Base-by-base conservation (phyloP, 2,113 vertebrate species). In the Hydrochoerus hydrochaeris region DNA sequence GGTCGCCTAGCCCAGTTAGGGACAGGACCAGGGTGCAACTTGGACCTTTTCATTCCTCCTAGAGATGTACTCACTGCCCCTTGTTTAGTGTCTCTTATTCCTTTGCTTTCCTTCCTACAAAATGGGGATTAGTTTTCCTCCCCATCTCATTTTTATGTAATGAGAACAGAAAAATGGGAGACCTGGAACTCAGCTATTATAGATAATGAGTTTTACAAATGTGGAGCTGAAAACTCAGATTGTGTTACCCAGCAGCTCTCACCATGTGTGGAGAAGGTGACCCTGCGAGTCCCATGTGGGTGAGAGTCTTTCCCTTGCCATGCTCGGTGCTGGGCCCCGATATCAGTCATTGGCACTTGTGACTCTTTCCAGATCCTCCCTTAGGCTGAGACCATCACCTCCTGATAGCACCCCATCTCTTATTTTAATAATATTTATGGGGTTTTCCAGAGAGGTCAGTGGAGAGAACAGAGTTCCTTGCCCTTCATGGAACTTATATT, bases 401-500 rank as follows among this genome's bases (percentile, higher is more conserved):
- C 49, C 73, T 87, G 38, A 10, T 75, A 57, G 81, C 44, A 10
- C 63, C 44, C 32, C 71, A 20, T 57, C 83, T 71, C 63, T 84
- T 24, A 38, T n/a, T 87, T 49, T 63, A 44, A 71, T 87, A 78
- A n/a, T 84, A 77, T 22, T 80, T 60, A 24, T 30, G 87, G 65
- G 41, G 73, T 46, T 30, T 46, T 88, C 44, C 30, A 52, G 44
- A 78, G 38, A 88, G 73, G 60, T 71, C 73, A 57, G 24, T 8
- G 49, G 80, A 84, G 54, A 91, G 44, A 81, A 63, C 49, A 7
- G 58, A 69, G 24, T 52, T 92, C 52, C 84, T 77, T 17, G 69
- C 35, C 92, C 90, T 95, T 90, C 90, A 58, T 41, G 84, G 85
- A 89, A 71, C 73, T 95, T 96, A 58, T 1, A 8, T 85, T 95